Evolutionary conservation across 2,113 vertebrate species (phyloP).

Genomic region (Glaucomys volans): DNA sequence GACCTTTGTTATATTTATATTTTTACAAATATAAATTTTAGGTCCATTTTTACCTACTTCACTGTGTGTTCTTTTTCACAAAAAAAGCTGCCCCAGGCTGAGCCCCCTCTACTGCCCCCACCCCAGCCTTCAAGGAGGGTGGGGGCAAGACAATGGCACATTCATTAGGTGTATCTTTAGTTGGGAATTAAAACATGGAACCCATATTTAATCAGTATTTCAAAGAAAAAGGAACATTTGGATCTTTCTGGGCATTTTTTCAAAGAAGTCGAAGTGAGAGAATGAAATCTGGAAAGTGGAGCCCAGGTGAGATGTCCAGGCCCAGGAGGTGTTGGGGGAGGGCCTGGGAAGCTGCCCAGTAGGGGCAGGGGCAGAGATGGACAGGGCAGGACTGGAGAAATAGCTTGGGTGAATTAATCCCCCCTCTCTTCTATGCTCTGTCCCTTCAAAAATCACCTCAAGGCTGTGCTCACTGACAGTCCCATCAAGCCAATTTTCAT

Average conservation of each 20-base stretch:
- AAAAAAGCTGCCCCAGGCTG: background rate
- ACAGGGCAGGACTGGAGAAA: too few relatives aligned
- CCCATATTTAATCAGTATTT: background rate
- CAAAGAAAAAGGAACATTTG: background rate
- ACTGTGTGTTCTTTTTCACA: too few relatives aligned
- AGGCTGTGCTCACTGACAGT: slow-evolving; percentile 94
- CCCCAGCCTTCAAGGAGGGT: background rate
- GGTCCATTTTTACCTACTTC: too few relatives aligned
- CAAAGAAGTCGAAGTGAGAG: background rate
- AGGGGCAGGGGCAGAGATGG: too few relatives aligned
- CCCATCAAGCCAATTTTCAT: slow-evolving; percentile 95
- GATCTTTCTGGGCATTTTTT: background rate
- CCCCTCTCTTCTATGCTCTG: background rate
- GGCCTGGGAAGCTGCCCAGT: too few relatives aligned
- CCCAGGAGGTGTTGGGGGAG: too few relatives aligned
- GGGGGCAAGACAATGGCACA: too few relatives aligned
- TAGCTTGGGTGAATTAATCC: too few relatives aligned
- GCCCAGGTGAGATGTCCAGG: too few relatives aligned
- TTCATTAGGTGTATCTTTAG: background rate
- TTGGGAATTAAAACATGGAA: background rate
- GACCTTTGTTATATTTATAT: too few relatives aligned
- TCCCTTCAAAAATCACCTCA: slow-evolving; percentile 84
- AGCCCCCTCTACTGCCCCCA: background rate
- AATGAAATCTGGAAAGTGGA: too few relatives aligned
- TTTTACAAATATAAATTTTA: too few relatives aligned